phyloP scores from a whole-genome alignment of 2,888 invertebrate genomes.

The Papilio gigon region DNA sequence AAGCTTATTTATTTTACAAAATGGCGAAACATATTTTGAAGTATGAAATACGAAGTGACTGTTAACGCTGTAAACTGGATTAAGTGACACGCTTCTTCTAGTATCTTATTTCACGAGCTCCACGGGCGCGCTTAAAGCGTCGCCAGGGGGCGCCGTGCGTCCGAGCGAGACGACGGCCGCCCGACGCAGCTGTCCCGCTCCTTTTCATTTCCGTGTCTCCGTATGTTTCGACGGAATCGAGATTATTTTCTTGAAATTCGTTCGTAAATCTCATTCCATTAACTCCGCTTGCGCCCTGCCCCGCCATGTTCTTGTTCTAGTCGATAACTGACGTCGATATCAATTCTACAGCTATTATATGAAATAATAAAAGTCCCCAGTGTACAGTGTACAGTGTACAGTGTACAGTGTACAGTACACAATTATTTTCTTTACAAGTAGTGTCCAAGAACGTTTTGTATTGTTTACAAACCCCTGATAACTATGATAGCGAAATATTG shows the following conservation, averaged over 20 bases:
- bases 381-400: no score
- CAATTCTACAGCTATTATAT: not conserved
- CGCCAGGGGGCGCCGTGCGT: conserved; percentile 17
- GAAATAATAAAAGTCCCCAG: no score
- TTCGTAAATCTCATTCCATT: conserved; percentile 38
- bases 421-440: no score
- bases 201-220: conserved; percentile 44
- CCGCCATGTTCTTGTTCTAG: conserved; percentile 38
- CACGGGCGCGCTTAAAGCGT: conserved; percentile 33
- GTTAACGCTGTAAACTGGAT: conserved; percentile 4
- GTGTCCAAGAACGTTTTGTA: no score
- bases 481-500: no score
- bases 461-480: no score
- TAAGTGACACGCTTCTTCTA: conserved; percentile 23
- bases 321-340: not conserved
- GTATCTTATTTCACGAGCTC: conserved; percentile 27
- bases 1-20: not conserved
- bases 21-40: conserved; percentile 11
- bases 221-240: conserved; percentile 35
- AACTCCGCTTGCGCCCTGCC: conserved; percentile 37
- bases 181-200: conserved; percentile 38
- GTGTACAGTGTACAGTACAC: no score
- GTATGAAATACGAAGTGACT: not conserved
- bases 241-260: conserved; percentile 41
- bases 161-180: conserved; percentile 27